Percentiles rank a stretch among this genome's conserved stretches.
Evolutionary conservation across 1,140 invertebrate genomes (phyloP).

Genomic region (Heliconius melpomene): DNA sequence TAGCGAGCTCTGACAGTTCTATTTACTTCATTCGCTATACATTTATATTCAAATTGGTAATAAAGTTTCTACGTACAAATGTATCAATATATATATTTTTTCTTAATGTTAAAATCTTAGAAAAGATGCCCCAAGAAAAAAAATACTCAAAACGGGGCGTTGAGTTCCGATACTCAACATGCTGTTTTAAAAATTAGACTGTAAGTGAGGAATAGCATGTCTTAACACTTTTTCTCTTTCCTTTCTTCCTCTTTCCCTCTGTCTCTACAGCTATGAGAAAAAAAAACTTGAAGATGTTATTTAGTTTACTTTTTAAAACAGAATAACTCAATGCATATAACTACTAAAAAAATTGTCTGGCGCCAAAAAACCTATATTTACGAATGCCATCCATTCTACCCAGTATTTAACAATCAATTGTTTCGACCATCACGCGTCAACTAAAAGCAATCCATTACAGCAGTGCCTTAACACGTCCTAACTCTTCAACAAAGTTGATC

Average conservation of each 20-base stretch:
- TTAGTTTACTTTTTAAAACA: too few species aligned
- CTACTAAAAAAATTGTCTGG: neutral
- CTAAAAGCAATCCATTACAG: conserved; percentile 39
- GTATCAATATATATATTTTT: neutral
- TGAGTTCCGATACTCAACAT: too few species aligned
- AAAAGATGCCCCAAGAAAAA: neutral
- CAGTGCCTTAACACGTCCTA: conserved; percentile 44
- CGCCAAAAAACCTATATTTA: neutral
- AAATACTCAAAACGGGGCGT: too few species aligned
- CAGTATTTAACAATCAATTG: conserved; percentile 12
- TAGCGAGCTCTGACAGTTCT: conserved; percentile 8
- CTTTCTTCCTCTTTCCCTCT: too few species aligned
- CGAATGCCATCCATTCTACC: neutral
- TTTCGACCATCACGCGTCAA: conserved; percentile 28
- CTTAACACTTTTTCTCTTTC: too few species aligned
- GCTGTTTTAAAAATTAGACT: too few species aligned
- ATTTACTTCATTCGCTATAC: conserved; percentile 3
- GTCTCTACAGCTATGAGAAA: too few species aligned
- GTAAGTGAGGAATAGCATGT: too few species aligned
- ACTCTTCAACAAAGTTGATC: conserved; percentile 63
- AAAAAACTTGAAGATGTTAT: too few species aligned
- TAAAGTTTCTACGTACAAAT: neutral
- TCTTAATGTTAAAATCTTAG: neutral
- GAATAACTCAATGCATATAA: too few species aligned
- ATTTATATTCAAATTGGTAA: neutral